Conservation (phyloP, 2,888 invertebrate species). For the Phalera bucephala region DNA sequence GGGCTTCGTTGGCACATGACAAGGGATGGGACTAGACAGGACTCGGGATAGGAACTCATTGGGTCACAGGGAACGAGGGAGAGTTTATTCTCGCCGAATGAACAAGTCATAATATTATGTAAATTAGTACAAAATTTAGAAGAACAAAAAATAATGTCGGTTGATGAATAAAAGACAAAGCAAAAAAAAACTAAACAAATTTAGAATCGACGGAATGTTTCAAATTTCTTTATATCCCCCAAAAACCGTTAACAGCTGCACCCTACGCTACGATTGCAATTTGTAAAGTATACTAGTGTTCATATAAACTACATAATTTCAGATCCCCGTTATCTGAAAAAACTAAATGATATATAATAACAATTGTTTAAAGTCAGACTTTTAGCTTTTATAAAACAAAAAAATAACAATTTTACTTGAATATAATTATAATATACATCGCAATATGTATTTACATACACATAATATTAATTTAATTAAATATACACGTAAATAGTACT, state of each 20-base stretch:
- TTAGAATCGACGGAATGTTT: slow-evolving; percentile 75
- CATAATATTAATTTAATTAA: slow-evolving; percentile 73
- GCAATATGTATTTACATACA: slow-evolving; percentile 81
- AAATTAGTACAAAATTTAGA: slow-evolving; percentile 19
- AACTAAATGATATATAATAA: slow-evolving; percentile 62
- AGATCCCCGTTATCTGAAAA: slow-evolving; percentile 68
- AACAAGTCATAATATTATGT: slow-evolving; percentile 3
- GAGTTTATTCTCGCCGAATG: slow-evolving; percentile 1
- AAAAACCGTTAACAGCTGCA: slow-evolving; percentile 57
- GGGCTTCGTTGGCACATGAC: slow-evolving; percentile 78
- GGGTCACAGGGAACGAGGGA: slow-evolving; percentile 54
- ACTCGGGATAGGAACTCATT: slow-evolving; percentile 64
- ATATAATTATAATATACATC: slow-evolving; percentile 78
- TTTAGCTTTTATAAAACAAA: slow-evolving; percentile 74
- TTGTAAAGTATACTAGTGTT: slow-evolving; percentile 62
- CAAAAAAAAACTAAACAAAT: slow-evolving; percentile 50
- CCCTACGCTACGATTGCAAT: slow-evolving; percentile 58
- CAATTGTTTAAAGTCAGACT: slow-evolving; percentile 82
- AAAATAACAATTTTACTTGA: slow-evolving; percentile 77
- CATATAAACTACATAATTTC: slow-evolving; percentile 65
- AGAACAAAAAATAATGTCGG: slow-evolving; percentile 30
- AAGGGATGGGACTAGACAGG: slow-evolving; percentile 77
- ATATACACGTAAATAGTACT: slow-evolving; percentile 77
- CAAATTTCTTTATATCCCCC: slow-evolving; percentile 61
- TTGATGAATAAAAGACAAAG: slow-evolving; percentile 40